These are phyloP conservation scores for Molossus alvarezi DNA, from an alignment of 2,797 vertebrate species.

Conservation along the genomic window DNA sequence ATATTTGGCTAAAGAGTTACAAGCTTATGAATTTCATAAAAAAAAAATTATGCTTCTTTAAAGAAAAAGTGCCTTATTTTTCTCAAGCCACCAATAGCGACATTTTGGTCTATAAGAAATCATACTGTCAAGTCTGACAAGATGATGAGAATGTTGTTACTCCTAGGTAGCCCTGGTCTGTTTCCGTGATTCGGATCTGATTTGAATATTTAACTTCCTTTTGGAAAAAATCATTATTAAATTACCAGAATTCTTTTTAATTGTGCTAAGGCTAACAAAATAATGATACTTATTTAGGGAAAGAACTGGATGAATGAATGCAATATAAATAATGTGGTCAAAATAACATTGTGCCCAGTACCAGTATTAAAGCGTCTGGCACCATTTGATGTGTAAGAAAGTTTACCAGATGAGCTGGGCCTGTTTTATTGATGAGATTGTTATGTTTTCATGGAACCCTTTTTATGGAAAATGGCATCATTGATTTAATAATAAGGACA, in stretches of 20 bases:
- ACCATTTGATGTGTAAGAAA: conserved; percentile 67
- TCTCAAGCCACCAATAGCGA: neutral
- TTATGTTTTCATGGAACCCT: conserved; percentile 72
- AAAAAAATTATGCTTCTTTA: neutral
- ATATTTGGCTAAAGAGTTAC: neutral
- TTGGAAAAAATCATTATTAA: conserved; percentile 75
- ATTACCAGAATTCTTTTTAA: conserved; percentile 77
- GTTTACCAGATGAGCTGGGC: conserved; percentile 71
- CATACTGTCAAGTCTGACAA: conserved; percentile 1
- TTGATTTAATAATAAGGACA: conserved; percentile 84
- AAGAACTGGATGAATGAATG: conserved; percentile 70
- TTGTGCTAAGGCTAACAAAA: conserved; percentile 73
- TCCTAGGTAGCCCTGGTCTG: conserved; percentile 72
- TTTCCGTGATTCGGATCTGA: conserved; percentile 70
- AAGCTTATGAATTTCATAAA: neutral
- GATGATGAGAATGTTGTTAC: conserved; percentile 64
- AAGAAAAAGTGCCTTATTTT: neutral
- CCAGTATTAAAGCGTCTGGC: conserved; percentile 75
- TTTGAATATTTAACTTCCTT: conserved; percentile 83
- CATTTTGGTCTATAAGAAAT: neutral
- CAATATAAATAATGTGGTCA: conserved; percentile 71
- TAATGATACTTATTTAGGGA: conserved; percentile 79
- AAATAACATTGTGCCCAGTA: conserved; percentile 44
- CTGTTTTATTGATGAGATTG: conserved; percentile 78
- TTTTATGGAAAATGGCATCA: conserved; percentile 81